Base-by-base conservation (phyloP, 2,113 vertebrate species). In the Neotoma lepida region DNA sequence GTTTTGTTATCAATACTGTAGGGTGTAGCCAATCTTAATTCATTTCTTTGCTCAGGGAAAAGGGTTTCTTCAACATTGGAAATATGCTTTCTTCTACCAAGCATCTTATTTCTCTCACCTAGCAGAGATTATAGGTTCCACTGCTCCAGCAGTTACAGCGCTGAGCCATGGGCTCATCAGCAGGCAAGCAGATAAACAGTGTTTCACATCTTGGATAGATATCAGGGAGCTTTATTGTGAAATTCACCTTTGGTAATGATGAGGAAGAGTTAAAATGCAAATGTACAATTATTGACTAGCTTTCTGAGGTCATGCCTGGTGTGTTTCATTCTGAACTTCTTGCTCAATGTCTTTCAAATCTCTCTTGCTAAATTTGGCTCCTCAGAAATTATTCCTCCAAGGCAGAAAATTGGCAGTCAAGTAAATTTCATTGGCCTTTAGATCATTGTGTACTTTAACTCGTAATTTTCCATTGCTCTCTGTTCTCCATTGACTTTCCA, bases 401-500 rank as follows among this genome's bases (percentile, higher is more conserved):
- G 61, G 46, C 88, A 96, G 39, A 93, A 91, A 88, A 80, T 33
- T 93, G 92, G 93, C 96, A 86, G 82, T 18, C 89, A 58, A 58
- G 18, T 51, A 58, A 77, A 41, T 94, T 89, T 73, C 33, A 3
- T 12, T 80, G 77, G 90, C 77, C 41, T 90, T 85, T 66, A 26
- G 64, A 71, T 97, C 28, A 35, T 39, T 86, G 80, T 64, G n/a
- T 73, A 86, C 90, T 89, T 92, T 93, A 86, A 41, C 58, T 96
- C 94, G 94, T 94, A 88, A 94, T 74, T 96, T 94, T 94, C 76
- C 73, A 22, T 22, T 49, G 63, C 44, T 92, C 28, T 89, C 76
- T 63, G 22, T 54, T 93, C 71, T 66, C 61, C 35, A 2, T 2
- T 9, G 81, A 87, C 82, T 90, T 73, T 39, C 46, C 56, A 6